Conservation (phyloP, 2,113 vertebrate genomes). For the Cynoglossus semilaevis region DNA sequence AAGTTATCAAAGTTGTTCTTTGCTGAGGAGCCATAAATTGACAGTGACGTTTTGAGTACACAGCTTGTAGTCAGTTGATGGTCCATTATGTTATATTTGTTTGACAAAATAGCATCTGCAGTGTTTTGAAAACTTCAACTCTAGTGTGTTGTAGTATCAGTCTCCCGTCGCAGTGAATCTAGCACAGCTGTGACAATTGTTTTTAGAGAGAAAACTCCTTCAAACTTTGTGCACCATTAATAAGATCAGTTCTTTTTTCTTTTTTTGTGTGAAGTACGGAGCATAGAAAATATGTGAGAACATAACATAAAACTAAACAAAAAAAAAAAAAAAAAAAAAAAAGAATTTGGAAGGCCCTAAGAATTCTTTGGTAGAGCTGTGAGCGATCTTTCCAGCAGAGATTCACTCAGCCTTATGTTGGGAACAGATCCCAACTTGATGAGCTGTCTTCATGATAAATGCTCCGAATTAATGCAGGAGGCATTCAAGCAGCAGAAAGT, state of each 20-base stretch:
- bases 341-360: constrained; percentile 27
- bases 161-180: too few relatives aligned
- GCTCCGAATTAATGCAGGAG: constrained; percentile 42
- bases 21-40: constrained; percentile 64
- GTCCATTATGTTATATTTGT: constrained; percentile 43
- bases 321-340: constrained; percentile 23
- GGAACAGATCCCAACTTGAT: constrained; percentile 45
- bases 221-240: too few relatives aligned
- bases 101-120: constrained; percentile 17
- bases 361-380: constrained; percentile 36
- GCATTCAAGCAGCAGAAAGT: constrained; percentile 42
- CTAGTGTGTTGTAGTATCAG: not conserved
- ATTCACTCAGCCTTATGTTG: constrained; percentile 31
- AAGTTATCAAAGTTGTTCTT: constrained; percentile 67
- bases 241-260: too few relatives aligned
- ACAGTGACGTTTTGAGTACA: constrained; percentile 61
- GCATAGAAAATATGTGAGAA: too few relatives aligned
- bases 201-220: too few relatives aligned
- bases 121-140: constrained; percentile 7
- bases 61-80: constrained; percentile 41
- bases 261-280: too few relatives aligned
- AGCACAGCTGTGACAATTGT: too few relatives aligned
- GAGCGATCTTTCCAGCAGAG: constrained; percentile 25
- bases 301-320: constrained; percentile 20
- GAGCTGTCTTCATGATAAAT: constrained; percentile 58